Percentiles rank a stretch among this genome's conserved stretches.
These are phyloP conservation scores for Erythrolamprus reginae DNA, from an alignment of 2,113 vertebrate species.

Conservation along the genomic window DNA sequence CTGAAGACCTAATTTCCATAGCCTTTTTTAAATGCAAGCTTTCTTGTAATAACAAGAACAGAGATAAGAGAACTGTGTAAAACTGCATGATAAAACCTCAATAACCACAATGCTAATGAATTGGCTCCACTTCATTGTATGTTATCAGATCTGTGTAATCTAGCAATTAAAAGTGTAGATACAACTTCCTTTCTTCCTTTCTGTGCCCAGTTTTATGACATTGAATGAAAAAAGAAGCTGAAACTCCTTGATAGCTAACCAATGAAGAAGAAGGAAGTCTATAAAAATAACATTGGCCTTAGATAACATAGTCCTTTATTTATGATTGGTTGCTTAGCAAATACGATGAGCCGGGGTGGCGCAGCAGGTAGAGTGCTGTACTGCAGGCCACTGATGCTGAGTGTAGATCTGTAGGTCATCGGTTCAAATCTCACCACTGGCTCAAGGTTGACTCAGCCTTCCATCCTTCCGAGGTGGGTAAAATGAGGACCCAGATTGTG, in stretches of 20 bases:
- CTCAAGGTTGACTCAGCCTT: too few species aligned
- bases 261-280: neutral
- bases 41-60: neutral
- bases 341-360: too few species aligned
- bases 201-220: neutral
- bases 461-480: too few species aligned
- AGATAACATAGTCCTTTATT: neutral
- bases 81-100: neutral
- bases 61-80: neutral
- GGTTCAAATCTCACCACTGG: too few species aligned
- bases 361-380: too few species aligned
- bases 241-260: neutral
- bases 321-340: neutral
- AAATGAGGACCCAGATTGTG: too few species aligned
- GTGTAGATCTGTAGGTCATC: too few species aligned
- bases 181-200: neutral
- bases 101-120: neutral
- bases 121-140: neutral
- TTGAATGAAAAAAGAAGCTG: neutral
- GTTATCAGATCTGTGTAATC: neutral
- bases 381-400: too few species aligned
- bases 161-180: neutral
- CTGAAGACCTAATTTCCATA: neutral
- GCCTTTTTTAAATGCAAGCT: neutral
- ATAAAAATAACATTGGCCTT: neutral